These are phyloP conservation scores for Toxotes jaculatrix DNA, from an alignment of 2,113 vertebrate genomes.

Conservation along the genomic window DNA sequence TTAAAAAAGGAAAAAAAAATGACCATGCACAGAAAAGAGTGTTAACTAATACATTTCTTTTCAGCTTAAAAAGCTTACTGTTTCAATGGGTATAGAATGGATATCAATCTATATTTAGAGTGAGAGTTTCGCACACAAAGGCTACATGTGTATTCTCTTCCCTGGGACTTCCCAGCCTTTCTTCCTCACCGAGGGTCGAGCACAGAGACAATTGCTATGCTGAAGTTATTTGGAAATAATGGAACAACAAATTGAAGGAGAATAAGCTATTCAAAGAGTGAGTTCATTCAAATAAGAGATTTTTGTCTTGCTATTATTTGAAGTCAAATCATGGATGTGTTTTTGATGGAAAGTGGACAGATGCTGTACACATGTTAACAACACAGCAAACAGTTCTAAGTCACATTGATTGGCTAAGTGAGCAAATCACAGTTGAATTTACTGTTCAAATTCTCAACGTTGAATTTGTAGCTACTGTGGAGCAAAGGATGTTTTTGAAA, in stretches of 20 bases:
- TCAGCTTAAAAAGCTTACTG: background rate
- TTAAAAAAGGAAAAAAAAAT: background rate
- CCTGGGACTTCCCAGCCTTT: constrained; percentile 53
- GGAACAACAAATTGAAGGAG: constrained; percentile 64
- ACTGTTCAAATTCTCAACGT: background rate
- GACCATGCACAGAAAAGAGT: background rate
- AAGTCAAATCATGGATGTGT: constrained; percentile 14
- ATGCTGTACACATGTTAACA: background rate
- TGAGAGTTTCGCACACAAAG: constrained; percentile 21
- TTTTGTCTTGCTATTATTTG: constrained; percentile 28
- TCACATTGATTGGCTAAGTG: background rate
- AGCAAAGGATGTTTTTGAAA: background rate
- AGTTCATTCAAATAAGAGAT: constrained; percentile 45
- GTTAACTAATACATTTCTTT: background rate
- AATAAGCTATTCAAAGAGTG: constrained; percentile 61
- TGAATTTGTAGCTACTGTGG: background rate
- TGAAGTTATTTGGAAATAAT: constrained; percentile 71
- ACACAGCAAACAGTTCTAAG: background rate
- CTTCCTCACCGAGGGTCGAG: constrained; percentile 66
- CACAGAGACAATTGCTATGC: constrained; percentile 59
- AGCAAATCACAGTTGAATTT: background rate
- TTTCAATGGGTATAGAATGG: background rate
- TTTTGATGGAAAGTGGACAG: background rate
- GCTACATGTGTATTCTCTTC: constrained; percentile 24
- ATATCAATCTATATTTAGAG: constrained; percentile 44